Evolutionary conservation across 1,140 invertebrate genomes (phyloP), one percentile per base, ranked within the genome.

Genomic region (Stenopsyche tienmushanensis): DNA sequence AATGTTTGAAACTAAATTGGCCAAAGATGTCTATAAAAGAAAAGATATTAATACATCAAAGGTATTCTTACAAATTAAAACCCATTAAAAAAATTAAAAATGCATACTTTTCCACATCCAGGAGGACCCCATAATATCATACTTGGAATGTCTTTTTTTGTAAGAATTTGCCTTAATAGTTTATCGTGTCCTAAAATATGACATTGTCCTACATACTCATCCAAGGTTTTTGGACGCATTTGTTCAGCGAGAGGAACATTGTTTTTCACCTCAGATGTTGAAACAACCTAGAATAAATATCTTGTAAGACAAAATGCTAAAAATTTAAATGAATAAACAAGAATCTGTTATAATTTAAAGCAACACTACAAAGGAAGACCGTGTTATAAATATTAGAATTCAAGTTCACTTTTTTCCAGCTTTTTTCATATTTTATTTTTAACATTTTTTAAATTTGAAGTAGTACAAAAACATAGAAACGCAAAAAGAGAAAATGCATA

Each of bases 111-210:
- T 69, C 91, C 91, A 84, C 90, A 92, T 15, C 91, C 91, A 55
- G 90, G 90, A 45, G 91, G 91, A 13, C 91, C 91, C 90, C 90
- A 93, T 8, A 94, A 76, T 65, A 94, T 90, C 83, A 92, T 88
- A 72, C 90, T 92, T 0, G 90, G 88, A 67, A 92, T 83, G 70
- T 88, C 84, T 60, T 82, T 82, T 57, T 85, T 85, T 55, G 83
- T 78, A 23, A 93, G 70, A 29, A 92, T 75, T 18, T 82, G 77
- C n/a, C 85, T 74, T 24, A 93, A 75, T 71, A 91, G 79, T 52
- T 82, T 86, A 8, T 84, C 78, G 57, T 83, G 73, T 13, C 89
- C 89, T 68, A 92, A 77, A 24, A 89, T 78, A 64, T 90, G 84
- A 24, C 80, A 77, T 73, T 93, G 91, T 2, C 91, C 91, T 29